These are phyloP conservation scores for Gyps fulvus DNA, from an alignment of 2,113 vertebrate species.

Conservation along the genomic window DNA sequence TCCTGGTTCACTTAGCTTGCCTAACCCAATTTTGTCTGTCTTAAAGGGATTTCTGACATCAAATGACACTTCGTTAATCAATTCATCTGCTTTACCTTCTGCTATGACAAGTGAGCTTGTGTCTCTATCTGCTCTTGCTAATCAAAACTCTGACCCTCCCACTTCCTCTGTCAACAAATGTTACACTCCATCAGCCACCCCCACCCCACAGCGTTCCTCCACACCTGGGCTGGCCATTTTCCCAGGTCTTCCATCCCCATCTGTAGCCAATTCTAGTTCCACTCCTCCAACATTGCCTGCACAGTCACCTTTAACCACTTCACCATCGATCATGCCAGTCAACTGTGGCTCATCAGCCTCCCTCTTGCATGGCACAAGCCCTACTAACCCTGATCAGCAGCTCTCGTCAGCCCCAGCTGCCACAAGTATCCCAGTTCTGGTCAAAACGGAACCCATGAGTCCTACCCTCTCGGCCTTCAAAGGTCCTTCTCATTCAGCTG, in stretches of 20 bases:
- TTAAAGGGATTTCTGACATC: constrained; percentile 82
- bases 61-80: constrained; percentile 74
- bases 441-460: constrained; percentile 81
- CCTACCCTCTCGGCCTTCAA: constrained; percentile 92
- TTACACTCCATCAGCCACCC: constrained; percentile 80
- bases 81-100: constrained; percentile 67
- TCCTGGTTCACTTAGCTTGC: constrained; percentile 71
- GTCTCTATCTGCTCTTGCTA: constrained; percentile 75
- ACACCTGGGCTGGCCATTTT: constrained; percentile 76
- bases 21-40: constrained; percentile 77
- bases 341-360: constrained; percentile 63
- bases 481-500: constrained; percentile 82
- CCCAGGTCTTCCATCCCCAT: constrained; percentile 69
- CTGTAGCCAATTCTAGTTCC: constrained; percentile 47
- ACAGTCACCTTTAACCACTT: constrained; percentile 69
- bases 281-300: constrained; percentile 55
- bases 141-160: constrained; percentile 60
- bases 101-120: constrained; percentile 74
- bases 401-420: constrained; percentile 56
- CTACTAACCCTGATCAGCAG: constrained; percentile 72
- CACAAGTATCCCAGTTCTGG: constrained; percentile 62
- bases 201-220: constrained; percentile 75
- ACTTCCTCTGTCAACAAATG: constrained; percentile 80
- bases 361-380: constrained; percentile 67
- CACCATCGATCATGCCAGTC: constrained; percentile 10